Conservation (phyloP, 2,888 invertebrate genomes). For the Acleris literana region DNA sequence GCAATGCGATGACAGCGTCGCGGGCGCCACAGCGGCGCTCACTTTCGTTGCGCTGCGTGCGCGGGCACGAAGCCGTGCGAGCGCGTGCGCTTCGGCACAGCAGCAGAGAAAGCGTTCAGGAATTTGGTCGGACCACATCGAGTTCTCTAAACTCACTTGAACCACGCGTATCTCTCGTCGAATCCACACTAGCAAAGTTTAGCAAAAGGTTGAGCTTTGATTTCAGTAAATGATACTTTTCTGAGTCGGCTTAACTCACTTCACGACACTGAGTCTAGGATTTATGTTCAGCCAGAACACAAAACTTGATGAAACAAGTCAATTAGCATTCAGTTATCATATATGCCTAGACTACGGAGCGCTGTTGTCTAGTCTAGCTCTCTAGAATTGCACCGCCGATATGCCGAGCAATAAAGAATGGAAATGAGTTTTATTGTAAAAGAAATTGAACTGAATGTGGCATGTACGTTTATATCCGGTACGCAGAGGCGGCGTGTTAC, state of each 20-base stretch:
- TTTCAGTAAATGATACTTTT: neutral
- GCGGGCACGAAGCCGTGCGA: constrained; percentile 46
- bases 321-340: constrained; percentile 14
- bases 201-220: neutral
- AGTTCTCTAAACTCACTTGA: constrained; percentile 19
- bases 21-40: constrained; percentile 61
- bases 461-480: constrained; percentile 74
- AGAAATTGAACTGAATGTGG: constrained; percentile 70
- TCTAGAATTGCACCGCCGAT: constrained; percentile 74
- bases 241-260: neutral
- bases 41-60: constrained; percentile 75
- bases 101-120: constrained; percentile 80
- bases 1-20: constrained; percentile 76
- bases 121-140: constrained; percentile 68
- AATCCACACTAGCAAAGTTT: neutral
- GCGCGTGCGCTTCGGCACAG: constrained; percentile 41
- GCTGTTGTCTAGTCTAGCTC: constrained; percentile 70
- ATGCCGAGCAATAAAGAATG: constrained; percentile 55
- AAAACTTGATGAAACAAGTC: neutral
- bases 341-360: constrained; percentile 52
- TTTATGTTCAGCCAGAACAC: neutral
- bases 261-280: no score
- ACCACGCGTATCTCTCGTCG: constrained; percentile 6
- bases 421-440: constrained; percentile 70
- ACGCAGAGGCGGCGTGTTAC: constrained; percentile 81